These are phyloP conservation scores for Musca domestica DNA, from an alignment of 1,140 invertebrate species.

Conservation along the genomic window DNA sequence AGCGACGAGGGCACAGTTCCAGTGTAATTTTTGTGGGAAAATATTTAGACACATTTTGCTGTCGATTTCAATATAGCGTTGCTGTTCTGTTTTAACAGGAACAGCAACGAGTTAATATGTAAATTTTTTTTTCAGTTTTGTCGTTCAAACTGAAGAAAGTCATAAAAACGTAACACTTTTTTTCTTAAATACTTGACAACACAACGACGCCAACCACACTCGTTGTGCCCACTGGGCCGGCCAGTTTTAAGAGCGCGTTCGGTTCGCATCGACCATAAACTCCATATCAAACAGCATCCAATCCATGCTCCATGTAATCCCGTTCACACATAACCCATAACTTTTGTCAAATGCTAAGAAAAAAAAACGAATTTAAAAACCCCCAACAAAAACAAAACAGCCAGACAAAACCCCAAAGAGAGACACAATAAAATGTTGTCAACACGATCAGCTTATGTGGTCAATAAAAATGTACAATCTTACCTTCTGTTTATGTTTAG, in stretches of 20 bases:
- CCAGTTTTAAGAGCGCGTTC: no score
- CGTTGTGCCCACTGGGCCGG: no score
- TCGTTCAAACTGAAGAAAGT: constrained; percentile 6
- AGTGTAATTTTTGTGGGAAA: constrained; percentile 10
- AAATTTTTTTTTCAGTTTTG: constrained; percentile 15
- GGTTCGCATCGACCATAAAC: no score
- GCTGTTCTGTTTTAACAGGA: neutral
- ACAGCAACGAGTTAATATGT: constrained; percentile 13
- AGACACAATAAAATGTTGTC: constrained; percentile 20
- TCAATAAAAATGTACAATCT: constrained; percentile 18
- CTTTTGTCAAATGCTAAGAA: neutral
- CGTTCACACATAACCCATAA: constrained; percentile 6
- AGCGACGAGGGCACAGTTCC: no score
- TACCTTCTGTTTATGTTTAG: constrained; percentile 16
- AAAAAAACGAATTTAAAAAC: neutral
- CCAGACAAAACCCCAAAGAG: neutral
- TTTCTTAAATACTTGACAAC: neutral
- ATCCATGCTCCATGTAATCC: constrained; percentile 6
- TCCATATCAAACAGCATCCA: constrained; percentile 1
- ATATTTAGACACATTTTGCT: constrained; percentile 9
- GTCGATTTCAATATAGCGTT: neutral
- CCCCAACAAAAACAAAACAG: neutral
- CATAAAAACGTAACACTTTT: constrained; percentile 18
- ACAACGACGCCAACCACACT: no score
- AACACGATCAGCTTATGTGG: constrained; percentile 20